These are phyloP conservation scores for Euplexia lucipara DNA, from an alignment of 2,888 invertebrate genomes.

Conservation along the genomic window DNA sequence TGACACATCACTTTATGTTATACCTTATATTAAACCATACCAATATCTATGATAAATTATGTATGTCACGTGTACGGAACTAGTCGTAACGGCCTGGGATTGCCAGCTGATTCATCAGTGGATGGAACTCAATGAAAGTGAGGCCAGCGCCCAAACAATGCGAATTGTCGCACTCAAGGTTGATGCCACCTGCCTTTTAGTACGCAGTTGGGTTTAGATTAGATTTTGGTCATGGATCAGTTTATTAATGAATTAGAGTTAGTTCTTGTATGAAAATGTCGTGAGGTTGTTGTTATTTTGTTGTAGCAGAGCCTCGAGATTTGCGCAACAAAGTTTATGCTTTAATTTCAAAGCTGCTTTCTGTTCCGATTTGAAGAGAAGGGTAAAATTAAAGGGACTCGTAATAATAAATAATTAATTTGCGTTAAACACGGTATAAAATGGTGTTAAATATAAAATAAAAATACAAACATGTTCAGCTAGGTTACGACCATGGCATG, in stretches of 20 bases:
- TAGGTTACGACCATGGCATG: too few species aligned
- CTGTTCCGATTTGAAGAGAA: not conserved
- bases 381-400: not conserved
- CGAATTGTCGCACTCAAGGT: conserved; percentile 59
- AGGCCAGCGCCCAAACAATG: conserved; percentile 71
- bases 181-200: conserved; percentile 45
- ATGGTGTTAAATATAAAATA: too few species aligned
- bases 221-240: conserved; percentile 13
- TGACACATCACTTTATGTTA: not conserved
- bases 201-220: conserved; percentile 24
- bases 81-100: conserved; percentile 77
- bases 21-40: conserved; percentile 1
- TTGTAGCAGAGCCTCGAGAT: too few species aligned
- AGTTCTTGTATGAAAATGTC: not conserved
- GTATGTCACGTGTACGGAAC: conserved; percentile 84
- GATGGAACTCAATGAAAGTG: conserved; percentile 75
- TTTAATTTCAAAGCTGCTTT: not conserved
- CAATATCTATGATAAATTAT: conserved; percentile 66
- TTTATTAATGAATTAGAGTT: not conserved
- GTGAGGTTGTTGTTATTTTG: too few species aligned
- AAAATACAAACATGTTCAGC: too few species aligned
- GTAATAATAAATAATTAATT: too few species aligned
- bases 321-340: not conserved
- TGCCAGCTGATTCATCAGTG: conserved; percentile 85
- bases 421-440: too few species aligned